phyloP scores from a whole-genome alignment of 2,113 vertebrate species.

The Podiceps cristatus region DNA sequence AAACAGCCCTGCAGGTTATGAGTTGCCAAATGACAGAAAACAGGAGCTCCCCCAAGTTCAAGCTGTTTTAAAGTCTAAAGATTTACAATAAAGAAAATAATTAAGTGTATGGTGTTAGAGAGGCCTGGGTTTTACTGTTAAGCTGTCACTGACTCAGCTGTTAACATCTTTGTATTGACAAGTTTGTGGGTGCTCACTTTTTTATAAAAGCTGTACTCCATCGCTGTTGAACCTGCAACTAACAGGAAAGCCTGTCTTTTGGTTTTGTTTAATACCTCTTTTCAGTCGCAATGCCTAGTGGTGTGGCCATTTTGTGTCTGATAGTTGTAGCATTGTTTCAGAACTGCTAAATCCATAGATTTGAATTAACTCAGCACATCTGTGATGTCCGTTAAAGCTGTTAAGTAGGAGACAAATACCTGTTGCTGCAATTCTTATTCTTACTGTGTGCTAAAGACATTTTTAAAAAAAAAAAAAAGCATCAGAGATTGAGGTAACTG shows the following conservation, averaged over 20 bases:
- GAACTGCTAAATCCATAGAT: background rate
- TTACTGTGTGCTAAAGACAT: background rate
- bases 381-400: background rate
- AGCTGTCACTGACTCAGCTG: background rate
- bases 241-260: background rate
- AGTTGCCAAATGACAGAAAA: conserved; percentile 62
- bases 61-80: conserved; percentile 37
- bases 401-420: background rate
- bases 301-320: background rate
- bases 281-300: background rate
- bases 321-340: background rate
- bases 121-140: conserved; percentile 9
- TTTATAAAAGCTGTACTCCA: background rate
- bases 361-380: background rate
- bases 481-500: background rate
- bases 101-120: conserved; percentile 21
- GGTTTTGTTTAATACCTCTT: background rate
- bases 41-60: conserved; percentile 8
- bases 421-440: background rate
- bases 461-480: background rate
- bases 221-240: background rate
- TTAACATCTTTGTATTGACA: conserved; percentile 32
- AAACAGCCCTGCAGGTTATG: conserved; percentile 35
- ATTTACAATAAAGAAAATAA: conserved; percentile 51
- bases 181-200: background rate